Evolutionary conservation across 2,797 vertebrate genomes (phyloP).

Genomic region (Scarus forsteni): DNA sequence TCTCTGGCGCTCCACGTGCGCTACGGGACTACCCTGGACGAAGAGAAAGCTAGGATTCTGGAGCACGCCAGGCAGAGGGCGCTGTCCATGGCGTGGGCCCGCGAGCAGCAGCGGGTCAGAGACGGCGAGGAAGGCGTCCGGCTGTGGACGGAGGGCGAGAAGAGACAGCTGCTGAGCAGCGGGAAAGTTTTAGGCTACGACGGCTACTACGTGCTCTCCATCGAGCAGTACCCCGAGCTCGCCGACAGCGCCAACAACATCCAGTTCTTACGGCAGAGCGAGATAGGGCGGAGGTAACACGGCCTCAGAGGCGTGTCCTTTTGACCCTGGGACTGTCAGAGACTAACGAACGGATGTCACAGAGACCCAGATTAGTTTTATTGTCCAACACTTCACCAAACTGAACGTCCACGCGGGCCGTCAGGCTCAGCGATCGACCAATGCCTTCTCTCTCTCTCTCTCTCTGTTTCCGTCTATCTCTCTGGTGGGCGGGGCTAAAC

Average conservation of each 20-base stretch:
- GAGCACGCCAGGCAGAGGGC: slow-evolving; percentile 96
- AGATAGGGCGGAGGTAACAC: slow-evolving; percentile 99
- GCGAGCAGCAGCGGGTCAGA: slow-evolving; percentile 95
- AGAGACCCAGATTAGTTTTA: slow-evolving; percentile 66
- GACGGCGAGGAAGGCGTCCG: slow-evolving; percentile 97
- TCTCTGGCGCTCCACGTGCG: slow-evolving; percentile 94
- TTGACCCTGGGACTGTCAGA: slow-evolving; percentile 38
- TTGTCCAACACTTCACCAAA: slow-evolving; percentile 23
- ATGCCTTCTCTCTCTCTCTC: slow-evolving; percentile 54
- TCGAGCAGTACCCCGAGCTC: slow-evolving; percentile 99
- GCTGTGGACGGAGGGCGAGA: slow-evolving; percentile 98
- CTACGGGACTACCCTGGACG: slow-evolving; percentile 95
- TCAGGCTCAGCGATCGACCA: slow-evolving; percentile 14
- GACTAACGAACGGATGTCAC: slow-evolving; percentile 61
- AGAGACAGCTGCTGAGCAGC: slow-evolving; percentile 96
- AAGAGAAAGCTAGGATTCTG: slow-evolving; percentile 96
- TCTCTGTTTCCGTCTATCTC: slow-evolving; percentile 29
- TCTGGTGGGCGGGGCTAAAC: slow-evolving; percentile 54
- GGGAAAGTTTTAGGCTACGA: slow-evolving; percentile 98
- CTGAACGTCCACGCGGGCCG: slow-evolving; percentile 21
- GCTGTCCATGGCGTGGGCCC: slow-evolving; percentile 92
- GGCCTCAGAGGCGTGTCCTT: slow-evolving; percentile 56
- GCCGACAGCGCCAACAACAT: slow-evolving; percentile 99
- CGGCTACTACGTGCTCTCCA: slow-evolving; percentile 98
- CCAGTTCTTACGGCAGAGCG: slow-evolving; percentile 98